Conservation (phyloP, 37 sponge, comb jelly and placozoan genomes). For the Crambe crambe region DNA sequence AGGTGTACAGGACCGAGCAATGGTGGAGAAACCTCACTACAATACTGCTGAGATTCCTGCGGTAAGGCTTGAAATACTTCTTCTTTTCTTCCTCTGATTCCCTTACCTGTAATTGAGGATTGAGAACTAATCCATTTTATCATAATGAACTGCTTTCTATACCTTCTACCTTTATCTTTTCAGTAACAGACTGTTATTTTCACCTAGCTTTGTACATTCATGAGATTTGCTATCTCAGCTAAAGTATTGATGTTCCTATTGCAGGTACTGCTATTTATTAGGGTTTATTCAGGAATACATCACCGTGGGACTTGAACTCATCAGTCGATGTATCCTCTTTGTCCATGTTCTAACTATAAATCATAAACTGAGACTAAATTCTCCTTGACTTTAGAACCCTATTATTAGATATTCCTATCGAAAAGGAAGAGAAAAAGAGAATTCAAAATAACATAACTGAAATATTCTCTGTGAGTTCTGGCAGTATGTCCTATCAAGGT, state of each 20-base stretch:
- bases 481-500: neutral
- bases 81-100: too few relatives aligned
- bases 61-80: too few relatives aligned
- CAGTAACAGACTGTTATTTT: neutral
- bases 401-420: slow-evolving; percentile 17
- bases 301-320: slow-evolving; percentile 46
- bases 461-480: slow-evolving; percentile 8
- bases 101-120: too few relatives aligned
- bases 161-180: neutral
- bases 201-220: too few relatives aligned
- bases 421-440: slow-evolving; percentile 32
- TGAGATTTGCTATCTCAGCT: too few relatives aligned
- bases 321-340: slow-evolving; percentile 52
- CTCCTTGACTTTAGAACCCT: neutral
- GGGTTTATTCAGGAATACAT: slow-evolving; percentile 51
- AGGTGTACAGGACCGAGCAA: slow-evolving; percentile 50
- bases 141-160: neutral
- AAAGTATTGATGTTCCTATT: too few relatives aligned
- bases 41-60: slow-evolving; percentile 35
- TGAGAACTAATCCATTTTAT: too few relatives aligned
- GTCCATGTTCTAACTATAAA: neutral
- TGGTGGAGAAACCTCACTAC: slow-evolving; percentile 52
- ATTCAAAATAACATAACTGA: slow-evolving; percentile 19
- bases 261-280: slow-evolving; percentile 60
- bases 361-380: neutral